Conservation (phyloP, 2,113 vertebrate genomes). For the Numida meleagris region DNA sequence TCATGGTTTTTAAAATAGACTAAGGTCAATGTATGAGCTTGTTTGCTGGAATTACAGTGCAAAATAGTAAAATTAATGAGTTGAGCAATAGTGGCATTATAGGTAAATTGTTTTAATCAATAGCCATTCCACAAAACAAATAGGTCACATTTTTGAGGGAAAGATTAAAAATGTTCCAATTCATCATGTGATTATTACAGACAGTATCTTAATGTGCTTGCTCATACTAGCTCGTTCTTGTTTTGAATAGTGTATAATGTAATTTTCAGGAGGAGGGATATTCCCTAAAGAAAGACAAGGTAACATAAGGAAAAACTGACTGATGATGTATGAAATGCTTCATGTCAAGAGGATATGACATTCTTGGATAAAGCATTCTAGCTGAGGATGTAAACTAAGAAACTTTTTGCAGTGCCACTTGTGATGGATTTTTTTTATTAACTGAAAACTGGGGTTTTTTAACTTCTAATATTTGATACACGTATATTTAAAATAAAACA, state of each 20-base stretch:
- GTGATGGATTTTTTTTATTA: neutral
- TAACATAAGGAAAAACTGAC: neutral
- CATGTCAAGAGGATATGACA: neutral
- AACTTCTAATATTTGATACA: neutral
- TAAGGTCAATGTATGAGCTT: neutral
- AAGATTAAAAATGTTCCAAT: conserved; percentile 30
- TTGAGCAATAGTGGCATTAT: conserved; percentile 1
- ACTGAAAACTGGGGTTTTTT: neutral
- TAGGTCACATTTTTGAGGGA: neutral
- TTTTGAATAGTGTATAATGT: neutral
- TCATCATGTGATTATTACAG: conserved; percentile 27
- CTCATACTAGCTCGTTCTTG: neutral
- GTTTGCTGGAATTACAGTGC: neutral
- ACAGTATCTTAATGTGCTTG: neutral
- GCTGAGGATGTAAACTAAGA: neutral
- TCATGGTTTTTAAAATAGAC: neutral
- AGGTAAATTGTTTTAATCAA: conserved; percentile 47
- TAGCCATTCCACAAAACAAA: conserved; percentile 21
- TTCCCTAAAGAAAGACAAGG: neutral
- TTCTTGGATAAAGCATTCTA: neutral
- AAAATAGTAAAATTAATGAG: conserved; percentile 45
- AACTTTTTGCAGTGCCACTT: neutral
- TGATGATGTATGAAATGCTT: neutral
- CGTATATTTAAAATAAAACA: neutral
- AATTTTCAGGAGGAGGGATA: neutral